Percentiles rank a stretch among this genome's conserved stretches.
phyloP scores from a whole-genome alignment of 2,113 vertebrate species.

The Upupa epops region DNA sequence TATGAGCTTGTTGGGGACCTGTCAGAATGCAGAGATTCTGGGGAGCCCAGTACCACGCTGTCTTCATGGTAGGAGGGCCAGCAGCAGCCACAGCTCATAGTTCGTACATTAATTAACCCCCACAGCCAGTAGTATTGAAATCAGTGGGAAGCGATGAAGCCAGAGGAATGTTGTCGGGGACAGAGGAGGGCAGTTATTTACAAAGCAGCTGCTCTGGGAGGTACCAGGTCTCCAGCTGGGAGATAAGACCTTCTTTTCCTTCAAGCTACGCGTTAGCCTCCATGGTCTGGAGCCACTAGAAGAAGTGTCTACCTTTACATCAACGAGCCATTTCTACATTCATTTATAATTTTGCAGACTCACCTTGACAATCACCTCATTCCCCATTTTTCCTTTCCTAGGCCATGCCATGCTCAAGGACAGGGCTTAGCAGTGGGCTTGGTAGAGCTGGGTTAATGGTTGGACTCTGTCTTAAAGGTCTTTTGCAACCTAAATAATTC shows the following conservation, averaged over 20 bases:
- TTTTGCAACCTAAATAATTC: no score
- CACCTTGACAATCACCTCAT: not conserved
- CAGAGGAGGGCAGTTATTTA: not conserved
- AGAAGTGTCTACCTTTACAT: not conserved
- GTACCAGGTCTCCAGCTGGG: no score
- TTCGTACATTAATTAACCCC: not conserved
- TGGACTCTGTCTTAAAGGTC: no score
- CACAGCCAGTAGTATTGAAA: not conserved
- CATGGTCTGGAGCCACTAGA: not conserved
- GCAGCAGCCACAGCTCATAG: not conserved
- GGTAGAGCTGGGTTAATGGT: no score
- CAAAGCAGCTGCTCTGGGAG: not conserved
- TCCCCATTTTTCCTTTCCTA: not conserved
- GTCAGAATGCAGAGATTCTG: not conserved
- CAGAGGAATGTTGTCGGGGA: not conserved
- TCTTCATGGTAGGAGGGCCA: not conserved
- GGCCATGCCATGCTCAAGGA: no score
- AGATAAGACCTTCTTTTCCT: not conserved
- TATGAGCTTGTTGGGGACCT: not conserved
- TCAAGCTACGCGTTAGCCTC: not conserved
- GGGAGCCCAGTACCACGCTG: not conserved
- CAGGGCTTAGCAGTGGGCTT: no score
- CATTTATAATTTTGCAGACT: not conserved
- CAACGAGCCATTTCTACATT: not conserved
- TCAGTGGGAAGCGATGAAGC: not conserved